These are phyloP conservation scores for Drosophila paucipuncta DNA, from an alignment of 2,888 invertebrate species.

Conservation along the genomic window DNA sequence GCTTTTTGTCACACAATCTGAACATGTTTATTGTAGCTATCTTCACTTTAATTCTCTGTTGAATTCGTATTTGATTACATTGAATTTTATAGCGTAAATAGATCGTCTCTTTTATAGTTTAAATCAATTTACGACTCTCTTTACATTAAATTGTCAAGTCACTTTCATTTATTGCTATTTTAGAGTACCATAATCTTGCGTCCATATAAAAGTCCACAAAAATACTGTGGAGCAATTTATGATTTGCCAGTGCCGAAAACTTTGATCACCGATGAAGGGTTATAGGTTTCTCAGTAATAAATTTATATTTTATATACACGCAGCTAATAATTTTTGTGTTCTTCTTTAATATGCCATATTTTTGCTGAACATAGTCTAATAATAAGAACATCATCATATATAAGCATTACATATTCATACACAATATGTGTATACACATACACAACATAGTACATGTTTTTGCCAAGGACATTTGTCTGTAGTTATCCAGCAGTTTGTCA, in stretches of 20 bases:
- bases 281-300: not conserved
- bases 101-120: not conserved
- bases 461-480: slow-evolving; percentile 38
- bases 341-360: slow-evolving; percentile 28
- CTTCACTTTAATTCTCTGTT: not conserved
- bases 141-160: not conserved
- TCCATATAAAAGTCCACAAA: not conserved
- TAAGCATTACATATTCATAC: slow-evolving; percentile 8
- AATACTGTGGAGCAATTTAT: not conserved
- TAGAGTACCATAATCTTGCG: not conserved
- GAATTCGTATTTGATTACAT: slow-evolving; percentile 1
- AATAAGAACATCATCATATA: slow-evolving; percentile 22
- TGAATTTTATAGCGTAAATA: not conserved
- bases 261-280: not conserved
- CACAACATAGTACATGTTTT: not conserved
- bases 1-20: not conserved
- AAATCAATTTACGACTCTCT: slow-evolving; percentile 3
- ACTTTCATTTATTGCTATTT: slow-evolving; percentile 9
- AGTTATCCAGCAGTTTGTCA: slow-evolving; percentile 63
- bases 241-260: not conserved
- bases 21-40: too few relatives aligned
- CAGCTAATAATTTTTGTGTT: slow-evolving; percentile 1
- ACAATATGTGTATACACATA: not conserved
- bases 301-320: not conserved
- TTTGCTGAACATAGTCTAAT: slow-evolving; percentile 19